Base-by-base conservation (phyloP, 2,888 invertebrate genomes). In the Euproctis similis region DNA sequence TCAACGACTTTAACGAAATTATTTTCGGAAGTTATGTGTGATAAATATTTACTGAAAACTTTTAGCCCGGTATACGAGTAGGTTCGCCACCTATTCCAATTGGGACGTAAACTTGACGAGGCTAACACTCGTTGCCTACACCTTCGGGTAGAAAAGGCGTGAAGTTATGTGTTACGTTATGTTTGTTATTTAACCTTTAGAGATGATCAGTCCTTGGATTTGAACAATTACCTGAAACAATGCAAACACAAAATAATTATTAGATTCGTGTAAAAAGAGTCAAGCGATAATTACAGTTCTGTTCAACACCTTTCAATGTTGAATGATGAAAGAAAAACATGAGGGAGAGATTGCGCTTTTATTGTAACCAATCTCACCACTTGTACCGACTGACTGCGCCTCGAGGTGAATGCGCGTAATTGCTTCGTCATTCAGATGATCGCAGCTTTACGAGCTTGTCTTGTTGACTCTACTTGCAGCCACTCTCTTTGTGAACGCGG, bases 361-460 rank as follows among this genome's bases (percentile, higher is more conserved):
- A 81, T 84, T 78, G 78, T 76, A 80, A 81, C 78, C 80, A 76
- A 84, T 84, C 81, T 75, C 72, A 67, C 63, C 81, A 78, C 76
- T 81, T 78, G 78, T 67, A 70, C 61, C 70, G 68, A 58, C 72
- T 73, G 71, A 71, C 76, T 78, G 71, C 68, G 68, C 71, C 59
- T 57, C 50, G 59, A 65, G 69, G 63, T 78, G 71, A 77, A 77
- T 72, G 75, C 70, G 67, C 71, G 72, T 82, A 81, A 82, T 82
- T 80, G 81, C 80, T 70, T 65, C 75, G 73, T 77, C 82, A 78
- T 81, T 78, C 75, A 78, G 73, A 76, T 80, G 74, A 81, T 77
- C 71, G 71, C 67, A 61, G 71, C 63, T 66, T 60, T 61, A 62
- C 69, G 53, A 62, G 70, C 68, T 70, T 72, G 75, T 81, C 78